Percentiles rank a stretch among this genome's conserved stretches.
Evolutionary conservation across 1,140 invertebrate species (phyloP).

Genomic region (Pseudomyrmex cubaensis): DNA sequence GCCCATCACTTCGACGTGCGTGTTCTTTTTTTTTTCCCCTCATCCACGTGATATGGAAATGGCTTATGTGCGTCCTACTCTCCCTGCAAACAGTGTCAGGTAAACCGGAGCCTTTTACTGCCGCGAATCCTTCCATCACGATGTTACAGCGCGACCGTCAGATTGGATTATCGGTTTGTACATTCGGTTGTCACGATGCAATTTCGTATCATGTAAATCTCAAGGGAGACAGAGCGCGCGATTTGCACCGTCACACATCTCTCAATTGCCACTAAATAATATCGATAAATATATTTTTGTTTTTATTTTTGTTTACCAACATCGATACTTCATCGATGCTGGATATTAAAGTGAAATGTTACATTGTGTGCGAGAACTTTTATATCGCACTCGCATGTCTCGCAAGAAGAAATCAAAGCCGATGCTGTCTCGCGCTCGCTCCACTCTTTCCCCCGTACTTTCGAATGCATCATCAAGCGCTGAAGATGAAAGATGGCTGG

Average conservation of each 20-base stretch:
- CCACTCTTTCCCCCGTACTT: slow-evolving; percentile 50
- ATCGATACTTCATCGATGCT: too few relatives aligned
- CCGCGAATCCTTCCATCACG: slow-evolving; percentile 39
- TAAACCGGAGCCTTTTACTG: slow-evolving; percentile 39
- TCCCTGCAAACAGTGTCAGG: slow-evolving; percentile 26
- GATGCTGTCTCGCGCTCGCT: background rate
- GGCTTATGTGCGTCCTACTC: slow-evolving; percentile 21
- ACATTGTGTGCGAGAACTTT: too few relatives aligned
- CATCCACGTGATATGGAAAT: slow-evolving; percentile 47
- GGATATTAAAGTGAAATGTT: too few relatives aligned
- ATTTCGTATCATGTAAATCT: slow-evolving; percentile 32
- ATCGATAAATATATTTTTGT: slow-evolving; percentile 5
- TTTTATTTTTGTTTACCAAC: background rate
- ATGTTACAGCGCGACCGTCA: slow-evolving; percentile 34
- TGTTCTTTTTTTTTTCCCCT: slow-evolving; percentile 21
- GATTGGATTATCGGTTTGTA: slow-evolving; percentile 48
- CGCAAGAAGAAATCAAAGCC: slow-evolving; percentile 15
- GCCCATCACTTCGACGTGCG: slow-evolving; percentile 28
- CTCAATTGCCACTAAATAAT: background rate
- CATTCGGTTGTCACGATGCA: slow-evolving; percentile 37
- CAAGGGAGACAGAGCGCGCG: slow-evolving; percentile 1
- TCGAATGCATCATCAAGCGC: slow-evolving; percentile 71
- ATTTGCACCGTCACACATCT: too few relatives aligned
- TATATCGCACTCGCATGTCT: background rate
- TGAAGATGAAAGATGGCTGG: slow-evolving; percentile 76